A percentile compares a stretch with the other conserved stretches of the same genome.
phyloP scores from a whole-genome alignment of 2,113 vertebrate genomes.

The Dasyprocta punctata region DNA sequence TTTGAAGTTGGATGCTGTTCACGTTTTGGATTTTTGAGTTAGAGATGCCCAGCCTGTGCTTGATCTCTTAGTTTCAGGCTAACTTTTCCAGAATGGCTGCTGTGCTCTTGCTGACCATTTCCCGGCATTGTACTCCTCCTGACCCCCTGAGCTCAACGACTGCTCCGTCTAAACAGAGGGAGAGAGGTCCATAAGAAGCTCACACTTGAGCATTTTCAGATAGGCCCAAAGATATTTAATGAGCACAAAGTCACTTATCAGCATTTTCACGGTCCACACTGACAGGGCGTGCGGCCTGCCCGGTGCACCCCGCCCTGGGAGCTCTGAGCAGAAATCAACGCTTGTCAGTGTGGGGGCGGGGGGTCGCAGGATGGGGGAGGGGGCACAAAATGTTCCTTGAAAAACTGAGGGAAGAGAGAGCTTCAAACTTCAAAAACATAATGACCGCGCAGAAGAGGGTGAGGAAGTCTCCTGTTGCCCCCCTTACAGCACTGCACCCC shows the following conservation, averaged over 20 bases:
- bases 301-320: neutral
- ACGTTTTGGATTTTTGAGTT: neutral
- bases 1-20: neutral
- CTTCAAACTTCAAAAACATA: neutral
- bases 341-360: neutral
- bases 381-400: neutral
- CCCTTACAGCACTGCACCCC: neutral
- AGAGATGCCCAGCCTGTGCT: neutral
- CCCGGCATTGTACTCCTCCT: neutral
- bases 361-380: neutral
- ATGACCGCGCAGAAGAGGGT: neutral
- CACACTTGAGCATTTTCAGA: neutral
- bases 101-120: neutral
- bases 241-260: neutral
- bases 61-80: neutral
- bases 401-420: neutral
- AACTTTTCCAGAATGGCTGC: neutral
- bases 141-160: neutral
- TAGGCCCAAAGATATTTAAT: neutral
- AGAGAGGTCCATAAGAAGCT: neutral
- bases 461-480: neutral
- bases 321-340: neutral
- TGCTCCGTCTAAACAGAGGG: neutral
- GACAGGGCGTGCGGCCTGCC: neutral
- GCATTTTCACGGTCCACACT: neutral